Evolutionary conservation across 2,888 invertebrate genomes (phyloP).

Genomic region (Caenorhabditis imperialis): DNA sequence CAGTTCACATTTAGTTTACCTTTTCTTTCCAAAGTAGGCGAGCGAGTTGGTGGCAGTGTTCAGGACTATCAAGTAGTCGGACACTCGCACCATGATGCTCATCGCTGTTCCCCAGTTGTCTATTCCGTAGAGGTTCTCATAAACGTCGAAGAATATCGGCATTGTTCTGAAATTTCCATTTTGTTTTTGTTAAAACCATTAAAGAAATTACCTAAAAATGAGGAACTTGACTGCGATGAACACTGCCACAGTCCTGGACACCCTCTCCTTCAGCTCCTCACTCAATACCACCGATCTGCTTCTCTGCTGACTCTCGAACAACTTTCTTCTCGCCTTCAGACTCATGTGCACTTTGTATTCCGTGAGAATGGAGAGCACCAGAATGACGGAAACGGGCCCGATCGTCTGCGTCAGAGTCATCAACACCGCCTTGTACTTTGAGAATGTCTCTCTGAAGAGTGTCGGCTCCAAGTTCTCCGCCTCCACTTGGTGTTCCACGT

Average conservation of each 20-base stretch:
- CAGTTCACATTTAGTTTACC: too few relatives aligned
- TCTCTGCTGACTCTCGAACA: constrained; percentile 75
- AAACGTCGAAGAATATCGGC: constrained; percentile 77
- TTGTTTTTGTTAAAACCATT: background rate
- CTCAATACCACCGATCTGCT: constrained; percentile 69
- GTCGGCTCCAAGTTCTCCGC: constrained; percentile 70
- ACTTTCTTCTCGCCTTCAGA: constrained; percentile 72
- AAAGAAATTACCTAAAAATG: constrained; percentile 65
- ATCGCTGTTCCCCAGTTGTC: constrained; percentile 73
- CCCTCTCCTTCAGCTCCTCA: constrained; percentile 73
- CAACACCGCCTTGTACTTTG: constrained; percentile 67
- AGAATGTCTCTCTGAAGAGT: constrained; percentile 66
- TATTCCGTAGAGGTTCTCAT: constrained; percentile 74
- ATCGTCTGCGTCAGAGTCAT: constrained; percentile 74
- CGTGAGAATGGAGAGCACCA: constrained; percentile 72
- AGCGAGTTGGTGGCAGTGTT: constrained; percentile 77
- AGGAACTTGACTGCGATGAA: constrained; percentile 77
- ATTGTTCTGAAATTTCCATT: constrained; percentile 65
- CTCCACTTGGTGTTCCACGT: constrained; percentile 61
- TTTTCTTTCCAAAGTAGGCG: constrained; percentile 74
- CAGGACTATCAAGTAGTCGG: constrained; percentile 75
- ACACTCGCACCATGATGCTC: constrained; percentile 73
- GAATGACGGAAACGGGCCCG: constrained; percentile 72
- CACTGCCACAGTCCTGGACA: constrained; percentile 74
- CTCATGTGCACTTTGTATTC: constrained; percentile 72